Evolutionary conservation across 2,113 vertebrate genomes (phyloP).

Genomic region (Thomomys bottae): DNA sequence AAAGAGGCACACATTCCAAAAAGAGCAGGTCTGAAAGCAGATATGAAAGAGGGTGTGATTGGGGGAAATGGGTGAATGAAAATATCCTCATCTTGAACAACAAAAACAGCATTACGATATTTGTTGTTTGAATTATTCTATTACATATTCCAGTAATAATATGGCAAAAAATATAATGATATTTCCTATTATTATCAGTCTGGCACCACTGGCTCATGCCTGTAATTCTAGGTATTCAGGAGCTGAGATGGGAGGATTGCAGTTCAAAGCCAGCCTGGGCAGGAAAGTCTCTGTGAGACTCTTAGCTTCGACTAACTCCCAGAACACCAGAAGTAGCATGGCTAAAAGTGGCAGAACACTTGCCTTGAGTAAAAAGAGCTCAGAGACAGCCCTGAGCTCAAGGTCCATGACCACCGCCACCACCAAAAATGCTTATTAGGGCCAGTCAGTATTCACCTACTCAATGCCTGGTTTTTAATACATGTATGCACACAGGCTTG

Average conservation of each 20-base stretch:
- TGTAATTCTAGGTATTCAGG: too few relatives aligned
- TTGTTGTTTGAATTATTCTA: not conserved
- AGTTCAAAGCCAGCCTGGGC: too few relatives aligned
- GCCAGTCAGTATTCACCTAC: not conserved
- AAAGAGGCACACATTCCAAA: rapidly evolving
- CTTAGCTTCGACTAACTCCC: too few relatives aligned
- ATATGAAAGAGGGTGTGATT: not conserved
- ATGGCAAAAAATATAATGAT: not conserved
- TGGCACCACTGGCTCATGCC: too few relatives aligned
- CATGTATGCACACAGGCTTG: not conserved
- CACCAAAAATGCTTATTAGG: too few relatives aligned
- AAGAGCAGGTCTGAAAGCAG: not conserved
- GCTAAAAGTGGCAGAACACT: too few relatives aligned
- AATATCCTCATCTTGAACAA: not conserved
- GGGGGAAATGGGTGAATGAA: not conserved
- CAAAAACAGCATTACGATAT: not conserved
- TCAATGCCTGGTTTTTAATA: not conserved
- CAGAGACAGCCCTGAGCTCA: too few relatives aligned
- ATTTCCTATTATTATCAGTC: not conserved
- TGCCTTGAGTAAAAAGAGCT: too few relatives aligned
- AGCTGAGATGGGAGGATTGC: too few relatives aligned
- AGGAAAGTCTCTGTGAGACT: too few relatives aligned
- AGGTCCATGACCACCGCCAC: too few relatives aligned
- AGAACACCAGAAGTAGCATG: too few relatives aligned
- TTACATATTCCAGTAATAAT: not conserved